Conservation (phyloP, 2,888 invertebrate species). For the Epistrophella euchroma region DNA sequence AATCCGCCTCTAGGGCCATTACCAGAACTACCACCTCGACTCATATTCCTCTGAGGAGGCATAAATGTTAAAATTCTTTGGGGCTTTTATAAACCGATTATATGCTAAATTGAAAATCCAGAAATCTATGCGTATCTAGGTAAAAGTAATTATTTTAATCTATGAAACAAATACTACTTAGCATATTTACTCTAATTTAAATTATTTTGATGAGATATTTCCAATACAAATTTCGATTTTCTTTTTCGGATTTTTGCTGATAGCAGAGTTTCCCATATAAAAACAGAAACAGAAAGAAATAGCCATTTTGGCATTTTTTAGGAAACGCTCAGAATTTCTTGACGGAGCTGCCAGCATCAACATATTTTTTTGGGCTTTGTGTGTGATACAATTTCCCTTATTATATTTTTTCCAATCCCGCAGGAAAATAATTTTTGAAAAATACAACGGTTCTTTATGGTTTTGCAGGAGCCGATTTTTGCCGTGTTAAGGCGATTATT, state of each 20-base stretch:
- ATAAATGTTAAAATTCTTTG: slow-evolving; percentile 42
- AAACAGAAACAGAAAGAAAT: slow-evolving; percentile 66
- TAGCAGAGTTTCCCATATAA: slow-evolving; percentile 42
- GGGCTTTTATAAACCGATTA: slow-evolving; percentile 32
- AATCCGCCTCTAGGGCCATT: slow-evolving; percentile 41
- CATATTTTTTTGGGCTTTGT: background rate
- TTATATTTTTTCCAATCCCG: too few relatives aligned
- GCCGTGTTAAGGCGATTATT: too few relatives aligned
- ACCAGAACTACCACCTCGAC: slow-evolving; percentile 50
- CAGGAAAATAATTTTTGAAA: too few relatives aligned
- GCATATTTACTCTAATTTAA: slow-evolving; percentile 41
- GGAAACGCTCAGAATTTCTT: slow-evolving; percentile 72
- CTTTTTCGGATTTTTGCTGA: slow-evolving; percentile 19
- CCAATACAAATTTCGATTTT: slow-evolving; percentile 37
- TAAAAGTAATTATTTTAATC: background rate
- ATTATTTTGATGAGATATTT: slow-evolving; percentile 38
- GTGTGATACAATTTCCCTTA: background rate
- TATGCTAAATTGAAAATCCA: slow-evolving; percentile 19
- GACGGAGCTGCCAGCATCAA: slow-evolving; percentile 22
- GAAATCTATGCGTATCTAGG: slow-evolving; percentile 16
- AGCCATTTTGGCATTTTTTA: slow-evolving; percentile 77
- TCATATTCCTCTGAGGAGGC: slow-evolving; percentile 73
- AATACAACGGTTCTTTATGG: too few relatives aligned
- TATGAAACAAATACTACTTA: background rate
- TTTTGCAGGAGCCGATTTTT: too few relatives aligned